phyloP scores from a whole-genome alignment of 1,140 invertebrate genomes.

The Tribolium castaneum region DNA sequence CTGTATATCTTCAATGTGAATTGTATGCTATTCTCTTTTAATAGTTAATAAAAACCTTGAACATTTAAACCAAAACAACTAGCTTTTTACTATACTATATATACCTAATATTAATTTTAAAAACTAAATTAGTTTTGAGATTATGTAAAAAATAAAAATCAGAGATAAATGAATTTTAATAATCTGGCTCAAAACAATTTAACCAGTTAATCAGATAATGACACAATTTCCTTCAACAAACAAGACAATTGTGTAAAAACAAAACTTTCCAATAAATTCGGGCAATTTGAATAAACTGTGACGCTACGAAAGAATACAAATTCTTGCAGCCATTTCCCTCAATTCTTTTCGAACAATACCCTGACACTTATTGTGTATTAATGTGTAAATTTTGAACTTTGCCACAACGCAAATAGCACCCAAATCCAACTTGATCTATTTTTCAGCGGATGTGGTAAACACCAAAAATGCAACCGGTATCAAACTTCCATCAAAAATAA shows the following conservation, averaged over 20 bases:
- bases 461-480: background rate
- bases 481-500: background rate
- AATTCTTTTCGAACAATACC: background rate
- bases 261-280: background rate
- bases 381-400: background rate
- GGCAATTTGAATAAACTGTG: background rate
- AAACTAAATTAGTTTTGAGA: too few species aligned
- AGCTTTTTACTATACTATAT: too few species aligned
- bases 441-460: background rate
- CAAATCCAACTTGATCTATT: background rate
- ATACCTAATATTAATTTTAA: too few species aligned
- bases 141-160: too few species aligned
- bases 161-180: too few species aligned
- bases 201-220: background rate
- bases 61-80: too few species aligned
- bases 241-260: background rate
- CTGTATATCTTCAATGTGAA: too few species aligned
- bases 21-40: too few species aligned
- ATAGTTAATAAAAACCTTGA: too few species aligned
- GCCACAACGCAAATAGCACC: background rate
- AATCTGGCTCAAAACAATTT: too few species aligned
- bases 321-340: background rate
- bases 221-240: background rate
- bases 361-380: background rate
- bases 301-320: background rate